Evolutionary conservation across 2,888 invertebrate species (phyloP).

Genomic region (Diarsia dahlii): DNA sequence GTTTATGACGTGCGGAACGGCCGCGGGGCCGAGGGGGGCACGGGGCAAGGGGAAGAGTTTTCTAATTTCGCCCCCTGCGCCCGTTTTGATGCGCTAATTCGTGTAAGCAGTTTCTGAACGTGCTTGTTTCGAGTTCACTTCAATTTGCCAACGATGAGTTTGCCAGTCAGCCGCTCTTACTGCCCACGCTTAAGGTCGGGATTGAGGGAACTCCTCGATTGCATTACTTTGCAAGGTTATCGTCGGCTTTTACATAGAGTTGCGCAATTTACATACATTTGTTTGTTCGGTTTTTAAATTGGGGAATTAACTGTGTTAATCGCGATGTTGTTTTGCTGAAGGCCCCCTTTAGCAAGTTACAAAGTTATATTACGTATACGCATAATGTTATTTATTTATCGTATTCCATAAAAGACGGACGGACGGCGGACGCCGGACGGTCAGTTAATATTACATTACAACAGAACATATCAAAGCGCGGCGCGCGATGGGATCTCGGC

Average conservation of each 20-base stretch:
- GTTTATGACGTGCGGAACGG: slow-evolving; percentile 91
- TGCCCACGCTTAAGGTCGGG: slow-evolving; percentile 67
- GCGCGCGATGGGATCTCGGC: slow-evolving; percentile 79
- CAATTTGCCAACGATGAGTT: slow-evolving; percentile 75
- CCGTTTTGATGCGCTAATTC: slow-evolving; percentile 90
- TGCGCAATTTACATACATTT: slow-evolving; percentile 90
- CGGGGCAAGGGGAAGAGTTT: slow-evolving; percentile 82
- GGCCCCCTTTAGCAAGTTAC: slow-evolving; percentile 71
- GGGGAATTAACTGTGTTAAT: slow-evolving; percentile 88
- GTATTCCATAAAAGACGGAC: slow-evolving; percentile 66
- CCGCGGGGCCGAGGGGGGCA: slow-evolving; percentile 74
- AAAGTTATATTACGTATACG: slow-evolving; percentile 67
- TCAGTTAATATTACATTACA: slow-evolving; percentile 76
- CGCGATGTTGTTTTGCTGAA: slow-evolving; percentile 82
- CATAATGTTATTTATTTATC: slow-evolving; percentile 67
- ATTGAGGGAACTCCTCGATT: slow-evolving; percentile 57
- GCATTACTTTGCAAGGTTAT: slow-evolving; percentile 78
- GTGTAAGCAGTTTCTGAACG: slow-evolving; percentile 91
- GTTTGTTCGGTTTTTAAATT: slow-evolving; percentile 90
- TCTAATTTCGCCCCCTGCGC: slow-evolving; percentile 90
- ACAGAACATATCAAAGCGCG: slow-evolving; percentile 74
- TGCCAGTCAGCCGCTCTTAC: slow-evolving; percentile 69
- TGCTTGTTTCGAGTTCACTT: slow-evolving; percentile 89
- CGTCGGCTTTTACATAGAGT: slow-evolving; percentile 89
- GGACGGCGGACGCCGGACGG: slow-evolving; percentile 66